Percentiles rank a stretch among this genome's conserved stretches.
Conservation (phyloP, 2,797 vertebrate genomes). For the Argentina silus region DNA sequence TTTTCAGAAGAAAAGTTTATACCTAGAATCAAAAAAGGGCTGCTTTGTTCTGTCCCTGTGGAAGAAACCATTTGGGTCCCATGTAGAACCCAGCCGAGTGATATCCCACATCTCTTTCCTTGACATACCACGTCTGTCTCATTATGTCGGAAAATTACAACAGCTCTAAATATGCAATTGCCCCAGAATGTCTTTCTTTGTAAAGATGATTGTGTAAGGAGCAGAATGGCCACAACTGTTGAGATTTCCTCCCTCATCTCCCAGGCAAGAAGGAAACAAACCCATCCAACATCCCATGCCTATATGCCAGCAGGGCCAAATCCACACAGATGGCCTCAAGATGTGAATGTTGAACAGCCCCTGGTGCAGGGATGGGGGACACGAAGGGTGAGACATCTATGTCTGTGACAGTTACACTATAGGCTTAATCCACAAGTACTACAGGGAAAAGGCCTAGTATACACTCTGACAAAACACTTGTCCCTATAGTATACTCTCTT, state of each 20-base stretch:
- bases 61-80: conserved; percentile 1
- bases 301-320: conserved; percentile 48
- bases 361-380: conserved; percentile 17
- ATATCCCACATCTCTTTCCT: conserved; percentile 24
- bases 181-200: conserved; percentile 28
- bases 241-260: conserved; percentile 26
- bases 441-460: not conserved
- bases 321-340: conserved; percentile 65
- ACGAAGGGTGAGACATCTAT: conserved; percentile 43
- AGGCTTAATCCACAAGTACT: conserved; percentile 28
- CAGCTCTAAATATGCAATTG: not conserved
- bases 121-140: conserved; percentile 9
- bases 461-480: too few species aligned
- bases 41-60: too few species aligned
- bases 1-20: too few species aligned
- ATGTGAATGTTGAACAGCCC: conserved; percentile 60
- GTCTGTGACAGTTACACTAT: conserved; percentile 44
- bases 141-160: conserved; percentile 12
- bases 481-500: too few species aligned
- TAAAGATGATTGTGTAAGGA: conserved; percentile 23
- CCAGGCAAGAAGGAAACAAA: conserved; percentile 36
- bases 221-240: conserved; percentile 35
- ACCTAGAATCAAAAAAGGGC: too few species aligned
- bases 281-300: conserved; percentile 54
- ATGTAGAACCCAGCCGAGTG: not conserved